Base-by-base conservation (phyloP, 2,797 vertebrate species). In the Taenioides sp. region DNA sequence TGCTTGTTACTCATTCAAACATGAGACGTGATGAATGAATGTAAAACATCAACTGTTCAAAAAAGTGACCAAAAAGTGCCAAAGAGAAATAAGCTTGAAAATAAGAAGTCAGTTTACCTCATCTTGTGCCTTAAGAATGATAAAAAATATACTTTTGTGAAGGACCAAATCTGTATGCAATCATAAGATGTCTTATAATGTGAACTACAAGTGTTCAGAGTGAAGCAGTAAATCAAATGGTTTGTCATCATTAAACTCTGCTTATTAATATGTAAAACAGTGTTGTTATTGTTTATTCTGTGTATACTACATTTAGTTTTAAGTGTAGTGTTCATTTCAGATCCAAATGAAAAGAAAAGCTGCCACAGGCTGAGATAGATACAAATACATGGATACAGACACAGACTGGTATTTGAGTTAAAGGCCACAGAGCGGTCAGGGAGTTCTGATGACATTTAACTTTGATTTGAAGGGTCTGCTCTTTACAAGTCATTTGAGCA, bases 381-480 rank as follows among this genome's bases (percentile, higher is more conserved):
- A 75, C 65, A 27, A 37, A 67, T 34, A 34, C 31, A 34, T 7
- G 4, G 34, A 10, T 37, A 37, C 78, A 83, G 40, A 78, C 80
- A 69, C 75, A 76, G 78, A 34, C 10, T 60, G 75, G 88, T 90
- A 91, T 92, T 91, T 91, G 54, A 80, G 58, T 63, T 76, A 85
- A 91, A 93, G 89, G 90, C 91, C 90, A 85, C 16, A 0, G 7
- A 73, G 52, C 61, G 70, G 52, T 72, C 77, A 60, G 7, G 4
- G 67, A 75, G 74, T 2, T 65, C 73, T 25, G 20, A 52, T 91
- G 91, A 91, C 83, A 87, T 92, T 92, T 91, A 78, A 85, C 80
- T 74, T 73, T 47, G 34, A 65, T 74, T 61, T 22, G 22, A 81
- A 67, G 72, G 71, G 60, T 70, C 69, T 74, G 70, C 62, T 67